Conservation (phyloP, 2,888 invertebrate species). For the Trilocha varians region DNA sequence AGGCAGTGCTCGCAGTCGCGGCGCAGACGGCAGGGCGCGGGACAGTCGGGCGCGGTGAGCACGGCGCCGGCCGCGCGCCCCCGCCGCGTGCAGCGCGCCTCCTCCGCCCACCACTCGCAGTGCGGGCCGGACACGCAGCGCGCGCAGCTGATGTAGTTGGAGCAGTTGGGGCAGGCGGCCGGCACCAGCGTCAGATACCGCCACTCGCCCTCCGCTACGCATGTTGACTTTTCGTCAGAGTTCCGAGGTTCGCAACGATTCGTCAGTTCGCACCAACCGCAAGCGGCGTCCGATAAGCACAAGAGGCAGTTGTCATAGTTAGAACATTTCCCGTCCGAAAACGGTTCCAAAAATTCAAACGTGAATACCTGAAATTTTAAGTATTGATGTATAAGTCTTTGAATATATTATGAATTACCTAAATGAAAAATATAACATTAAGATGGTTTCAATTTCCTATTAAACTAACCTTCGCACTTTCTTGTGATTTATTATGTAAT, state of each 20-base stretch:
- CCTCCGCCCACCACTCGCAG: constrained; percentile 95
- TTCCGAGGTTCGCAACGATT: constrained; percentile 78
- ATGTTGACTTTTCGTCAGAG: constrained; percentile 77
- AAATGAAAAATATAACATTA: too few relatives aligned
- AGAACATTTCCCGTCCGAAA: constrained; percentile 83
- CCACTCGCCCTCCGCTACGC: constrained; percentile 76
- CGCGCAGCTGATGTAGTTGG: constrained; percentile 90
- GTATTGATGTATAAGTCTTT: too few relatives aligned
- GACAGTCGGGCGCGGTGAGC: constrained; percentile 77
- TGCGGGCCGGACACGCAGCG: constrained; percentile 83
- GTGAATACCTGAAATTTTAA: constrained; percentile 80
- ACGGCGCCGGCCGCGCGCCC: constrained; percentile 83
- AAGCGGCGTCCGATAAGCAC: constrained; percentile 89
- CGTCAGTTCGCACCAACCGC: constrained; percentile 93
- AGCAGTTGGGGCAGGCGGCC: constrained; percentile 88
- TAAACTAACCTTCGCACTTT: constrained; percentile 78
- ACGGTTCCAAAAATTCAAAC: constrained; percentile 92
- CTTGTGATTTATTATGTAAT: constrained; percentile 81
- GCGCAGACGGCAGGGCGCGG: constrained; percentile 85
- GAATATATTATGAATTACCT: too few relatives aligned
- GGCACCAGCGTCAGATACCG: constrained; percentile 87
- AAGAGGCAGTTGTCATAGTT: constrained; percentile 88
- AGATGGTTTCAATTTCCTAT: constrained; percentile 1
- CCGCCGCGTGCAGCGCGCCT: constrained; percentile 87
- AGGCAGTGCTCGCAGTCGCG: constrained; percentile 86